Conservation (phyloP, 2,888 invertebrate species). For the Epicampocera succincta region DNA sequence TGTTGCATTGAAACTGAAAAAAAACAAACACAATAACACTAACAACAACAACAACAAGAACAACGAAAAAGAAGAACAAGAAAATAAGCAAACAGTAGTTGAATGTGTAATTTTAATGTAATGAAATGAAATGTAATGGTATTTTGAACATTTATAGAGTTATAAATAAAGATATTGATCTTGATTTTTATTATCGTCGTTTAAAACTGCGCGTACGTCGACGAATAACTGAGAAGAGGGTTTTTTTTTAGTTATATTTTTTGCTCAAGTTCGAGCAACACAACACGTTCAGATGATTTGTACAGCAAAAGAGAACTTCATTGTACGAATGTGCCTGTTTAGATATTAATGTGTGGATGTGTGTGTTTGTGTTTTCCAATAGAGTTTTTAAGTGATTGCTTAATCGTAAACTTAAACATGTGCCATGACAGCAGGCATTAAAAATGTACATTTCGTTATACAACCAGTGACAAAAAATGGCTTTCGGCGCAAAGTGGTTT, state of each 20-base stretch:
- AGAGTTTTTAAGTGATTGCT: constrained; percentile 59
- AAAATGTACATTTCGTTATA: constrained; percentile 11
- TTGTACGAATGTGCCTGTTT: background rate
- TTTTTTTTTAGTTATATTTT: background rate
- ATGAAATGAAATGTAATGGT: constrained; percentile 60
- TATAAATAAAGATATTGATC: constrained; percentile 70
- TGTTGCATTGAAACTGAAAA: constrained; percentile 30
- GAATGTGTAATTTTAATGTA: constrained; percentile 61
- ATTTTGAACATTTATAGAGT: constrained; percentile 70
- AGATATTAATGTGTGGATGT: background rate
- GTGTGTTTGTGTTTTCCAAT: constrained; percentile 14
- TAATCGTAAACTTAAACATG: constrained; percentile 45
- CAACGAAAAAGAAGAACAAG: too few relatives aligned
- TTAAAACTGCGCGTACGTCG: background rate
- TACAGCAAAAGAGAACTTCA: background rate
- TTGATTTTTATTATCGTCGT: constrained; percentile 65
- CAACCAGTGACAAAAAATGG: constrained; percentile 32
- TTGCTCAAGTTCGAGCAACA: background rate
- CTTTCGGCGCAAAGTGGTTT: background rate
- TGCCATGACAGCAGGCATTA: constrained; percentile 1
- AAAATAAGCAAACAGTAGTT: constrained; percentile 62
- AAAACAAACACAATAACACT: too few relatives aligned
- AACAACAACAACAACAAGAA: too few relatives aligned
- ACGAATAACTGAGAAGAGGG: constrained; percentile 1
- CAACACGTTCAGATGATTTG: constrained; percentile 50